phyloP scores from a whole-genome alignment of 2,113 vertebrate species.

The Silurus glanis region DNA sequence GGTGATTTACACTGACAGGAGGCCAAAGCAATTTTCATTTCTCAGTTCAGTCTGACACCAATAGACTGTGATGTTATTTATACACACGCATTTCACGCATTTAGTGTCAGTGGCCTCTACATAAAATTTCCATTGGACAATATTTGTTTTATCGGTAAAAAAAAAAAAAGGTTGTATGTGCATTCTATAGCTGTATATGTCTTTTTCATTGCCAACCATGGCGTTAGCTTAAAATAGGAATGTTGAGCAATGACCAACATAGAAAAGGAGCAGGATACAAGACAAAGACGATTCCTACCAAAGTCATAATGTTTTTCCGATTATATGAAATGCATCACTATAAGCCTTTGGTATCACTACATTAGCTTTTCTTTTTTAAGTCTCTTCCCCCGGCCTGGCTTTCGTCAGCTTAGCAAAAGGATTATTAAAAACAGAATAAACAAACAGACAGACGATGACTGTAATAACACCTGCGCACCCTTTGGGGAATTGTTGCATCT shows the following conservation, averaged over 20 bases:
- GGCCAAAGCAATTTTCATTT: not conserved
- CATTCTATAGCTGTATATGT: not conserved
- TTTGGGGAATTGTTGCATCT: not conserved
- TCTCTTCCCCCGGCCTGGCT: not conserved
- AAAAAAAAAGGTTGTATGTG: not conserved
- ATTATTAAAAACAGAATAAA: not conserved
- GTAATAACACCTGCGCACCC: constrained; percentile 15
- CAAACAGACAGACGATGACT: constrained; percentile 1
- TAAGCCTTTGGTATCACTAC: not conserved
- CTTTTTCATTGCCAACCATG: not conserved
- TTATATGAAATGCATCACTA: not conserved
- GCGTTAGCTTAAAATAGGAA: not conserved
- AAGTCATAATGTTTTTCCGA: not conserved
- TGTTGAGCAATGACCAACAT: not conserved
- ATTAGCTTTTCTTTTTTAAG: not conserved
- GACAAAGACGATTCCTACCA: not conserved
- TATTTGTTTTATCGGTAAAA: not conserved
- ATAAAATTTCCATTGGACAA: not conserved
- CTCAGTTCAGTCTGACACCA: not conserved
- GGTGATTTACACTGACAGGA: not conserved
- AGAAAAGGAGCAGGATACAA: not conserved
- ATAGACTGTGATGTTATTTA: not conserved
- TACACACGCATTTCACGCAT: not conserved
- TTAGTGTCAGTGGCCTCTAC: not conserved
- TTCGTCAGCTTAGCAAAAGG: constrained; percentile 1